Conservation (phyloP, 1,140 invertebrate genomes). For the Aphidius ervi region DNA sequence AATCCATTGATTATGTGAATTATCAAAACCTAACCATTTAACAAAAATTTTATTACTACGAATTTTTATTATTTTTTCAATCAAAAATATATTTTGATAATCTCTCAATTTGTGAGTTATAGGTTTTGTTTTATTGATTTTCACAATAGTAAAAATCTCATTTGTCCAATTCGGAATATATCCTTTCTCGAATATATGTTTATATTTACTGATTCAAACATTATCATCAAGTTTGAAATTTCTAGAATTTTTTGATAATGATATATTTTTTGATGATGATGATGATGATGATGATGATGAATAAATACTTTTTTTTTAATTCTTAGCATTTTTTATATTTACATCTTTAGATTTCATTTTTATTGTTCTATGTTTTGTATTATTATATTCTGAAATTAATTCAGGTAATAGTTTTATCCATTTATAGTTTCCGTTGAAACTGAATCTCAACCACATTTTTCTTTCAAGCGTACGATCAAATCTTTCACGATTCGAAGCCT, state of each 20-base stretch:
- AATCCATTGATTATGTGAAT: slow-evolving; percentile 3
- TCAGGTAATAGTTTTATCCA: neutral
- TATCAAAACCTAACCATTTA: neutral
- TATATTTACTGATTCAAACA: slow-evolving; percentile 4
- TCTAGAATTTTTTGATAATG: no score
- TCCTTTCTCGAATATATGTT: slow-evolving; percentile 1
- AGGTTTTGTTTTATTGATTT: slow-evolving; percentile 6
- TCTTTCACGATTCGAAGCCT: slow-evolving; percentile 9
- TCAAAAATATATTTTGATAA: slow-evolving; percentile 1
- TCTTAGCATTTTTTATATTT: neutral
- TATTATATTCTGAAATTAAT: no score
- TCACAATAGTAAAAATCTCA: slow-evolving; percentile 1
- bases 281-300: neutral
- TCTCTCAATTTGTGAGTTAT: slow-evolving; percentile 1
- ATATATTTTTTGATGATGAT: neutral
- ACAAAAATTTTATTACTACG: neutral
- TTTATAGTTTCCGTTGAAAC: neutral
- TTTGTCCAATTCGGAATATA: slow-evolving; percentile 7
- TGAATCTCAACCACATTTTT: neutral
- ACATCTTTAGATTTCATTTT: no score
- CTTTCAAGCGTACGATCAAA: neutral
- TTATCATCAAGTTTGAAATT: slow-evolving; percentile 7
- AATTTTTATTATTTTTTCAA: neutral
- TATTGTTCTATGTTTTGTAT: no score
- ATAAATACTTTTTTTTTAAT: neutral